Conservation (phyloP, 2,797 vertebrate genomes). For the Myotis myotis region DNA sequence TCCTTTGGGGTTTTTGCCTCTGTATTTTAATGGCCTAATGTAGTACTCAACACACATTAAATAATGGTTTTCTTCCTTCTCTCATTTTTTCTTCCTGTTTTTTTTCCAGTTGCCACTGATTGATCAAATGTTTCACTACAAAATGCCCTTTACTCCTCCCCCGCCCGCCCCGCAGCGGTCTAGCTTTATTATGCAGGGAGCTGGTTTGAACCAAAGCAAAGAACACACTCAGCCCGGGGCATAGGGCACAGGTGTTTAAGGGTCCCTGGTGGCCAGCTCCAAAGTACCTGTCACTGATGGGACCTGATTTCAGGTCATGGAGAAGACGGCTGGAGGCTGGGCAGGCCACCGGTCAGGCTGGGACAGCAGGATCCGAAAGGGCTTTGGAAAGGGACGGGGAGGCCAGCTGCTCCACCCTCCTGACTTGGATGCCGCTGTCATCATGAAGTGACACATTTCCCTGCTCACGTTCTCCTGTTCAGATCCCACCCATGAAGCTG, state of each 20-base stretch:
- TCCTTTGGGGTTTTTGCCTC: constrained; percentile 47
- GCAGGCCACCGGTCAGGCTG: background rate
- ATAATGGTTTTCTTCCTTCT: background rate
- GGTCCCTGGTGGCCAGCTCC: background rate
- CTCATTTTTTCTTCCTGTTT: background rate
- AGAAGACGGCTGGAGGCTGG: background rate
- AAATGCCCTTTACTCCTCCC: background rate
- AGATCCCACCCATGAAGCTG: background rate
- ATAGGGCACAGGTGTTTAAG: background rate
- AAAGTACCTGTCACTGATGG: background rate
- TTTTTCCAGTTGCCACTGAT: background rate
- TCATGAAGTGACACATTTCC: background rate
- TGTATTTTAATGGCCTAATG: constrained; percentile 23
- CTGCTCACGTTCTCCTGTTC: background rate
- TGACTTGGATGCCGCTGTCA: background rate
- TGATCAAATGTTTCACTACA: background rate
- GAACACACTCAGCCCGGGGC: background rate
- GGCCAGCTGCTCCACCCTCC: background rate
- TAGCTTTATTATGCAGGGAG: background rate
- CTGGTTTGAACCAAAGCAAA: background rate
- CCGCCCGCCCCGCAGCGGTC: rapidly evolving
- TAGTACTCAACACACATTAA: background rate
- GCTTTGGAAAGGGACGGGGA: background rate
- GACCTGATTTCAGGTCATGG: background rate
- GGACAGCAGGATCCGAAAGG: background rate